Evolutionary conservation across 2,797 vertebrate genomes (phyloP), one percentile per base, ranked within the genome.

Genomic region (Sebastes iracundus): DNA sequence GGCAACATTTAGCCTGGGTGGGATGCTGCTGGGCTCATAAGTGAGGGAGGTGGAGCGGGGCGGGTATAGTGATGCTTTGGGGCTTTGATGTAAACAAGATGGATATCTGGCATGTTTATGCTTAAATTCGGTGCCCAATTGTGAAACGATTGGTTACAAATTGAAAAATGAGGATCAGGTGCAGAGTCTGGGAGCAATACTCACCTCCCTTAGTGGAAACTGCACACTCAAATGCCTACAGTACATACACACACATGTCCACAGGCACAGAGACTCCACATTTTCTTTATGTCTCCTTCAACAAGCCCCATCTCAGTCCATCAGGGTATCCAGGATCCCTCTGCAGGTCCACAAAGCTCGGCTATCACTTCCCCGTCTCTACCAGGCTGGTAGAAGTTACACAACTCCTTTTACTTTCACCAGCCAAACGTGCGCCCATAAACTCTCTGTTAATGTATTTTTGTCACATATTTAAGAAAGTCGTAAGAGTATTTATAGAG

Each of bases 161-260:
- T 95, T 96, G 95, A 96, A 94, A 94, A 96, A 95, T 96, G 67
- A 95, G 94, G 83, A 93, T 96, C 95, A 96, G 94, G 94, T 95
- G 95, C 79, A 66, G 90, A 68, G 81, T 89, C 92, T 92, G 93
- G 90, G 87, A 91, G 84, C 68, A 79, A 92, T 86, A 87, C 86
- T 81, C 80, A 75, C 89, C 79, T 88, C 75, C 61, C 11, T 64
- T 30, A 59, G 30, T 78, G 81, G 60, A 87, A 87, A 91, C 69
- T 65, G 76, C 72, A 81, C 30, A 83, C 82, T 71, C 72, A 79
- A 28, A 80, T 68, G 22, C 79, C 65, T 83, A 84, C 86, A 87
- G 78, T 81, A 74, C 52, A 77, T 20, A 66, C 64, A 76, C 27
- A 81, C 66, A 66, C 53, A 77, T 18, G 55, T 63, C 81, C 67